A percentile compares a stretch with the other conserved stretches of the same genome.
These are phyloP conservation scores for Allolobophora icterica DNA, from an alignment of 2,888 invertebrate species.

Conservation along the genomic window DNA sequence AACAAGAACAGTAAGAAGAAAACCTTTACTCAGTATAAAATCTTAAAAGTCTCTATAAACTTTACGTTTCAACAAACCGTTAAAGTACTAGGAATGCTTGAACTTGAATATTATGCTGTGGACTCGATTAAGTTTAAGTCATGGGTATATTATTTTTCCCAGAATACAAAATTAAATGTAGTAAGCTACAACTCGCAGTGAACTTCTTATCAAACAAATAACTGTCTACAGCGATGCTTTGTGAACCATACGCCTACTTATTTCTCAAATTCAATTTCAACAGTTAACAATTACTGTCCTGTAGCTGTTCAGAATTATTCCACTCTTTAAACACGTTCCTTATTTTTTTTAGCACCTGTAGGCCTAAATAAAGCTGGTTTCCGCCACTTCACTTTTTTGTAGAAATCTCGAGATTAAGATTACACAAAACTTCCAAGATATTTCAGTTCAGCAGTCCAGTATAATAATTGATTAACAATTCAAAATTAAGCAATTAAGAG, in stretches of 20 bases:
- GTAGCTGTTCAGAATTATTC: background rate
- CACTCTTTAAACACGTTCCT: background rate
- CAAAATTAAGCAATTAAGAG: too few relatives aligned
- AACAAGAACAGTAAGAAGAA: background rate
- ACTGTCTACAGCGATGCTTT: too few relatives aligned
- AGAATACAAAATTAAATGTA: background rate
- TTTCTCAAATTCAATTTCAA: background rate
- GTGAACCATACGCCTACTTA: conserved; percentile 3
- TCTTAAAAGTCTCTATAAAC: background rate
- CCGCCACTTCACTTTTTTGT: too few relatives aligned
- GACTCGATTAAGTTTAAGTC: background rate
- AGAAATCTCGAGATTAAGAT: too few relatives aligned
- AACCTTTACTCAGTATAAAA: background rate
- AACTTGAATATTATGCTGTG: background rate
- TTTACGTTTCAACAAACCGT: background rate
- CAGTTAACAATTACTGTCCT: background rate
- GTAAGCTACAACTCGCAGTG: background rate
- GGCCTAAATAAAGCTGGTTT: too few relatives aligned
- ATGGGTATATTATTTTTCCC: background rate
- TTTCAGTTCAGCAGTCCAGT: too few relatives aligned
- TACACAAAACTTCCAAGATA: background rate
- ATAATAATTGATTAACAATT: too few relatives aligned
- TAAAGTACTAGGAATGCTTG: too few relatives aligned
- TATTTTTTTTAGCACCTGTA: too few relatives aligned
- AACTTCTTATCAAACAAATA: background rate